Base-by-base conservation (phyloP, 2,888 invertebrate species). In the Melieria omissa region DNA sequence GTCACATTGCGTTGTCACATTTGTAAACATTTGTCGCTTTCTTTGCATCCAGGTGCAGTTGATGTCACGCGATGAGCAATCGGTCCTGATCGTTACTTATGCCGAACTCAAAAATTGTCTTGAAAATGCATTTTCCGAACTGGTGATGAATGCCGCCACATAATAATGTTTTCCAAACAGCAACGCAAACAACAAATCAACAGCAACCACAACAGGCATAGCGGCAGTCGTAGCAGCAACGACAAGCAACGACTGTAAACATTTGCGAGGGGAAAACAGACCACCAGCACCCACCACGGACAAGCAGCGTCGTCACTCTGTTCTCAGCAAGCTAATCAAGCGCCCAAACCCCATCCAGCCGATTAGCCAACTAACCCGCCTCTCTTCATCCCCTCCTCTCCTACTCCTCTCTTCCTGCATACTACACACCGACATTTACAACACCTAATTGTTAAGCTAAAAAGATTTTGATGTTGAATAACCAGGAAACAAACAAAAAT, bases 11-110 rank as follows among this genome's bases (percentile, higher is more conserved):
- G 54, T 41, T 8, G 4, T n/a, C n/a, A n/a, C 46, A 29, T 12
- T 55, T 7, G 41, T 66, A 61, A 60, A 12, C 16, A 47, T 54
- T 29, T 57, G 54, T 42, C 49, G 8, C 42, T 49, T 49, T 41
- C 61, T 45, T 42, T 65, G 69, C 47, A 29, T 63, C 10, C 84
- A 95, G 93, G 95, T 99, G 80, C 95, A 96, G 88, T 89, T 99
- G 80, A 95, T 96, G 92, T 98, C 98, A 3, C 91, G 98, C 75
- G 98, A 99, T 87, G 98, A 97, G 87, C 96, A 97, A 87, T 98
- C 97, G 87, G 93, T 99, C 75, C 89, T 99, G 80, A 95, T 99
- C 75, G 98, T 98, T 75, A 95, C 96, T 74, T 99, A 96, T 87
- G 93, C 95, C 41, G 99, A 99, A 87, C 89, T 99, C 82, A 97